Conservation (phyloP, 2,113 vertebrate genomes). For the Raja brachyura region DNA sequence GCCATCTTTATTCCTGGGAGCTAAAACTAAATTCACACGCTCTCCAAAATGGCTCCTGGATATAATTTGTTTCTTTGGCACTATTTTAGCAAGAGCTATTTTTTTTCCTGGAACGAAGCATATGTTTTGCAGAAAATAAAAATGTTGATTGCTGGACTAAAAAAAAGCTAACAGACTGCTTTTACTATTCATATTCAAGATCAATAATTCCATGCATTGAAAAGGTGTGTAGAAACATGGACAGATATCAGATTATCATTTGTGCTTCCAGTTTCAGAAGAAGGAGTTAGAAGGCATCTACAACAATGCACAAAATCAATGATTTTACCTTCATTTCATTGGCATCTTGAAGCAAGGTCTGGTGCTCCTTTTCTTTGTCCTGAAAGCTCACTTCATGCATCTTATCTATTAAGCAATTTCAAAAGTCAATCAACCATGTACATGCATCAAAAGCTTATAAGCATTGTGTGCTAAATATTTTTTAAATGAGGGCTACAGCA, state of each 20-base stretch:
- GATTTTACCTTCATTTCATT: constrained; percentile 77
- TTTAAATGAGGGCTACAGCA: neutral
- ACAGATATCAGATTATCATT: neutral
- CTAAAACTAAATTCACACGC: neutral
- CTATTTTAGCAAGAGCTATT: neutral
- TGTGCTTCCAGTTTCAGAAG: neutral
- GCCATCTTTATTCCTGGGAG: no score
- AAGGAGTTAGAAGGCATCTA: neutral
- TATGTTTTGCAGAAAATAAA: neutral
- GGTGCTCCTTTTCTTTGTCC: constrained; percentile 80
- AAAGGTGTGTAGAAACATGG: neutral
- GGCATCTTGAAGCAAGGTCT: constrained; percentile 72
- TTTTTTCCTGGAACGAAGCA: neutral
- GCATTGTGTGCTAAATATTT: neutral
- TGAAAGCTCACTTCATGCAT: constrained; percentile 77
- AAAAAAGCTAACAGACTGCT: neutral
- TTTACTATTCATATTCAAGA: neutral
- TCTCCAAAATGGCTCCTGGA: neutral
- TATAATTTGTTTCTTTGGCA: neutral
- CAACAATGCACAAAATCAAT: neutral
- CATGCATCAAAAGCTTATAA: neutral
- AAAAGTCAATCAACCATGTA: neutral
- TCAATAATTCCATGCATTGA: neutral
- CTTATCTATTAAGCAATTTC: constrained; percentile 61
- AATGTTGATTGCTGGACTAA: neutral